Percentiles rank a stretch among this genome's conserved stretches.
These are phyloP conservation scores for Coenonympha glycerion DNA, from an alignment of 2,888 invertebrate genomes.

Conservation along the genomic window DNA sequence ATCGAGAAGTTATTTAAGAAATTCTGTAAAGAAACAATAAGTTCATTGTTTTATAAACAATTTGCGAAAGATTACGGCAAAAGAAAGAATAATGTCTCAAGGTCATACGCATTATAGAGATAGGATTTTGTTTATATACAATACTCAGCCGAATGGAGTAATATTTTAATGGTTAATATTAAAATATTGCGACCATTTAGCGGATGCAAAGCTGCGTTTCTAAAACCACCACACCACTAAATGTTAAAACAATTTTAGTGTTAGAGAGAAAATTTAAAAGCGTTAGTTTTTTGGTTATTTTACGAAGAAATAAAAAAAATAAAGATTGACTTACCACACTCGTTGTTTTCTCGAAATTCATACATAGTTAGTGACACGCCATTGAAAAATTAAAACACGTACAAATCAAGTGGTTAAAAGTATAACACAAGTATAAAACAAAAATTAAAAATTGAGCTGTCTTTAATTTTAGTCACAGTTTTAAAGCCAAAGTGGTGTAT, in stretches of 20 bases:
- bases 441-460: constrained; percentile 61
- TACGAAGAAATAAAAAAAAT: constrained; percentile 38
- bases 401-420: constrained; percentile 32
- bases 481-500: constrained; percentile 60
- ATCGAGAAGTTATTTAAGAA: constrained; percentile 15
- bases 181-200: constrained; percentile 29
- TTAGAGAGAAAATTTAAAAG: constrained; percentile 52
- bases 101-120: constrained; percentile 65
- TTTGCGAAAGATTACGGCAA: constrained; percentile 12
- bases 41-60: neutral
- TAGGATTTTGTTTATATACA: constrained; percentile 52
- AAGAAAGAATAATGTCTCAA: constrained; percentile 23
- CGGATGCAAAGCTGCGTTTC: constrained; percentile 33
- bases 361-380: constrained; percentile 53
- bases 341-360: constrained; percentile 14
- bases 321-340: constrained; percentile 55
- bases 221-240: constrained; percentile 72
- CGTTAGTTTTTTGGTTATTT: constrained; percentile 49
- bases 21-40: constrained; percentile 6
- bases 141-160: constrained; percentile 35
- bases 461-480: constrained; percentile 62
- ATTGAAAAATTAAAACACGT: constrained; percentile 29
- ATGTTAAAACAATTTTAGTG: constrained; percentile 39
- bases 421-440: constrained; percentile 33
- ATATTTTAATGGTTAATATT: constrained; percentile 31